Evolutionary conservation across 2,113 vertebrate genomes (phyloP).

Genomic region (Actinemys pallida): DNA sequence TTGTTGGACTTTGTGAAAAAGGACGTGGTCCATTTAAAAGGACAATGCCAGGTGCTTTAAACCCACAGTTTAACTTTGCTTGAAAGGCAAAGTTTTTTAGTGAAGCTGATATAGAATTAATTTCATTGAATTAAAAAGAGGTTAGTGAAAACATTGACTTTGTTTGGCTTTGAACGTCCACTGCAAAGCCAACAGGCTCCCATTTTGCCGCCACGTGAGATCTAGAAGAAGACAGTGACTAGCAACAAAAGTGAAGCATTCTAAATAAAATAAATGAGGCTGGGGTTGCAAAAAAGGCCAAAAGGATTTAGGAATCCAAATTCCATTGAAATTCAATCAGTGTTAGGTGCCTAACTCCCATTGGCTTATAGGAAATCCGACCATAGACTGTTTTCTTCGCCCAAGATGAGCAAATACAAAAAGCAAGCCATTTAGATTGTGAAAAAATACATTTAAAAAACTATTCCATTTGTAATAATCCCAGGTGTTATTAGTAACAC

Average conservation of each 20-base stretch:
- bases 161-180: not conserved
- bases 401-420: not conserved
- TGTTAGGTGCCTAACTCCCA: not conserved
- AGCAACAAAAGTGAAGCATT: not conserved
- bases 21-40: not conserved
- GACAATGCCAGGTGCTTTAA: not conserved
- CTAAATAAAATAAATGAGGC: not conserved
- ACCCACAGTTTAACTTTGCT: fast-evolving
- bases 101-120: not conserved
- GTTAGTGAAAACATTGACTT: not conserved
- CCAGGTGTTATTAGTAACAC: not conserved
- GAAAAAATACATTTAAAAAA: not conserved
- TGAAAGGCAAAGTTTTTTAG: not conserved
- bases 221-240: not conserved
- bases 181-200: not conserved
- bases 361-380: not conserved
- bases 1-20: not conserved
- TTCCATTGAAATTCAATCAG: not conserved
- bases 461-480: not conserved
- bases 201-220: not conserved
- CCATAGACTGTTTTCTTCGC: not conserved
- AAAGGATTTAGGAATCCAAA: not conserved
- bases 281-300: not conserved
- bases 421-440: not conserved
- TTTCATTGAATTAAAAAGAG: not conserved